Evolutionary conservation across 2,888 invertebrate genomes (phyloP).

Genomic region (Drosophila pegasa): DNA sequence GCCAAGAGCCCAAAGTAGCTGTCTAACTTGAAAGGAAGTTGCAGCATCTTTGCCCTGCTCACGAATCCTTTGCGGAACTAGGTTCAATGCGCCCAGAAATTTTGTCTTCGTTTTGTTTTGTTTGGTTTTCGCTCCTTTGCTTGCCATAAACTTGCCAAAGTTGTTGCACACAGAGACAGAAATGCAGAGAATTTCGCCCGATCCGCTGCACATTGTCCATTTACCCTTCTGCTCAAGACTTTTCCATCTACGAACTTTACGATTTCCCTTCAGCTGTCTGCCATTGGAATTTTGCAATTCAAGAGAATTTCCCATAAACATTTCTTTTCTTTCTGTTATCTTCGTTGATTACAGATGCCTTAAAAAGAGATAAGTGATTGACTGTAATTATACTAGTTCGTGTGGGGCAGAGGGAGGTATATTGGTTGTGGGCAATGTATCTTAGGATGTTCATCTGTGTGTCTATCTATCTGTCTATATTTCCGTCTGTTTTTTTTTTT

Average conservation of each 20-base stretch:
- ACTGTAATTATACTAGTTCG: neutral
- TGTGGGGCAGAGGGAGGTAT: neutral
- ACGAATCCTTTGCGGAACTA: constrained; percentile 36
- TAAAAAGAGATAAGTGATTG: neutral
- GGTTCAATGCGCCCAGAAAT: constrained; percentile 50
- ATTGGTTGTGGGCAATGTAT: neutral
- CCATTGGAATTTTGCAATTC: constrained; percentile 15
- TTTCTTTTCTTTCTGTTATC: constrained; percentile 5
- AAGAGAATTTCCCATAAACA: constrained; percentile 15
- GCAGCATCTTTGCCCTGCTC: constrained; percentile 6
- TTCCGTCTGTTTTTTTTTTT: too few relatives aligned
- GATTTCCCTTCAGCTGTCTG: constrained; percentile 37
- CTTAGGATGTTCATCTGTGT: too few relatives aligned
- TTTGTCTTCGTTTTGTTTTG: neutral
- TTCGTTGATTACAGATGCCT: neutral
- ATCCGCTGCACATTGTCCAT: constrained; percentile 24
- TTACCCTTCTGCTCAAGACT: neutral
- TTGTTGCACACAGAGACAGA: constrained; percentile 29
- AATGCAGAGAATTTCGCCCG: constrained; percentile 5
- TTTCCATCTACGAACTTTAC: constrained; percentile 28
- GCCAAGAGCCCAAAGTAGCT: neutral
- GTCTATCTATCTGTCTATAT: too few relatives aligned
- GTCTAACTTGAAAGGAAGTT: constrained; percentile 1
- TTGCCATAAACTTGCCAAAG: constrained; percentile 43
- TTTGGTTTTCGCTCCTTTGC: constrained; percentile 10